A percentile compares a stretch with the other conserved stretches of the same genome.
Conservation (phyloP, 2,113 vertebrate species). For the Myotis brandtii region DNA sequence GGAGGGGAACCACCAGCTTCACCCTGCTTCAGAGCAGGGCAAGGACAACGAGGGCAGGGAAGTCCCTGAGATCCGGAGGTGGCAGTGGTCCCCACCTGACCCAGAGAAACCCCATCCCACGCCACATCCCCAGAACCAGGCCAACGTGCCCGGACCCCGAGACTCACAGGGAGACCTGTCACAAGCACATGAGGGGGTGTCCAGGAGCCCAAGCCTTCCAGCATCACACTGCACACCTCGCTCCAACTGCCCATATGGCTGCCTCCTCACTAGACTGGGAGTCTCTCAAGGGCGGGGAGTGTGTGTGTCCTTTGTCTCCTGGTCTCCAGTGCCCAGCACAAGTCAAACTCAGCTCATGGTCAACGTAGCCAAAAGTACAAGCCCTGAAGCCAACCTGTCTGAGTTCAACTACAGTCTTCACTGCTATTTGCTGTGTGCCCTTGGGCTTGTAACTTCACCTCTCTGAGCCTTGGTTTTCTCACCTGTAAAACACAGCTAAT, state of each 20-base stretch:
- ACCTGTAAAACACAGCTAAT: not conserved
- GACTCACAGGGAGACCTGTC: not conserved
- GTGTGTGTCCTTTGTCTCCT: not conserved
- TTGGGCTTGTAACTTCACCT: not conserved
- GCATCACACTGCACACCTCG: not conserved
- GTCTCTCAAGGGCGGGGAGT: not conserved
- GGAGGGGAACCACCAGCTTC: not conserved
- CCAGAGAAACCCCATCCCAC: not conserved
- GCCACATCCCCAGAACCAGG: not conserved
- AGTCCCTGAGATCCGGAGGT: not conserved
- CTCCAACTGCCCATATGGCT: fast-evolving
- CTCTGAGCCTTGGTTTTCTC: not conserved
- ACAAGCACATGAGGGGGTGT: fast-evolving
- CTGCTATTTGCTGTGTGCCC: not conserved
- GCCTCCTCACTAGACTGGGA: not conserved
- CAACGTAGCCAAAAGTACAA: not conserved
- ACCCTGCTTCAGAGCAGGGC: not conserved
- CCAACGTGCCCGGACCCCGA: not conserved
- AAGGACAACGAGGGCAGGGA: not conserved
- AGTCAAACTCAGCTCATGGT: not conserved
- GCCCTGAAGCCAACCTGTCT: not conserved
- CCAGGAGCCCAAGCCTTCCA: not conserved
- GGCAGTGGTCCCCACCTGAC: too few species aligned
- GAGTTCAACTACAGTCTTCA: too few species aligned
- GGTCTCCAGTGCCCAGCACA: not conserved